phyloP scores from a whole-genome alignment of 2,797 vertebrate genomes.

The Momotus momota region DNA sequence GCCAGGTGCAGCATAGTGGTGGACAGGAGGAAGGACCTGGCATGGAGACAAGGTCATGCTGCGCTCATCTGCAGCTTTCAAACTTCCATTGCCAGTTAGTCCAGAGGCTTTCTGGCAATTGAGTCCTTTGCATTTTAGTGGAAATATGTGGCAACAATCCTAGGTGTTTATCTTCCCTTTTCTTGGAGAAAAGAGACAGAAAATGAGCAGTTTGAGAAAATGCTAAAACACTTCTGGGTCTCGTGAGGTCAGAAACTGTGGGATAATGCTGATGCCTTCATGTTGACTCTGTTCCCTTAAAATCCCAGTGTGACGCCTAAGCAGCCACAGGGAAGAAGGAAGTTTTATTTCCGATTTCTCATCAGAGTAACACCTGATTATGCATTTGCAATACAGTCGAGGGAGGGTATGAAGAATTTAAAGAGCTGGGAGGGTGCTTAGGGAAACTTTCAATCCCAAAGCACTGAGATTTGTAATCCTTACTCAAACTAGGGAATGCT shows the following conservation, averaged over 20 bases:
- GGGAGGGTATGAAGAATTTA: background rate
- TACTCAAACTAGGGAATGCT: constrained; percentile 18
- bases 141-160: background rate
- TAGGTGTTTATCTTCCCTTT: background rate
- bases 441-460: background rate
- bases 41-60: background rate
- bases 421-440: background rate
- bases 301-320: background rate
- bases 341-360: background rate
- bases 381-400: background rate
- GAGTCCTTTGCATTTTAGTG: background rate
- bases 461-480: constrained; percentile 21
- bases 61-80: background rate
- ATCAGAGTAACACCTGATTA: background rate
- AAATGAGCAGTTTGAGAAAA: background rate
- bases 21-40: background rate
- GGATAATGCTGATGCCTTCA: background rate
- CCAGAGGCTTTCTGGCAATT: background rate
- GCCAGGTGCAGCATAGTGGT: background rate
- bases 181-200: background rate
- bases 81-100: background rate
- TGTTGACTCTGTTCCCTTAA: background rate
- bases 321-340: background rate
- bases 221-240: background rate
- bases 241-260: background rate